Evolutionary conservation across 2,797 vertebrate species (phyloP).

Genomic region (Acropternis orthonyx): DNA sequence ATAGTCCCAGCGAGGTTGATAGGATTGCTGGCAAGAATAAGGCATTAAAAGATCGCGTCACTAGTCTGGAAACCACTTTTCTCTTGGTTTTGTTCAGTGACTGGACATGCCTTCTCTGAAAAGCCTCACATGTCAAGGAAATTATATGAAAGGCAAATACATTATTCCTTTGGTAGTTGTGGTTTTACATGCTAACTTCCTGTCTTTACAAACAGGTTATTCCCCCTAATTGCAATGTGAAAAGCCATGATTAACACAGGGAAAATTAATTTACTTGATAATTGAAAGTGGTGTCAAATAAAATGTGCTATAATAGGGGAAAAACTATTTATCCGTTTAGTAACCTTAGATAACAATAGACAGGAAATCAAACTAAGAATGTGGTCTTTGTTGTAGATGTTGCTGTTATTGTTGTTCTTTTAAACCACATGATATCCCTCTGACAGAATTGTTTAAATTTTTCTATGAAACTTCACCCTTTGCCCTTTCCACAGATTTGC

Average conservation of each 20-base stretch:
- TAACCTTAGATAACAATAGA: not conserved
- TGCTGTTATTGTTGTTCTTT: slow-evolving; percentile 7
- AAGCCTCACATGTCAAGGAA: not conserved
- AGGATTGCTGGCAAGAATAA: slow-evolving; percentile 16
- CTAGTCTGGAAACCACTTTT: slow-evolving; percentile 2
- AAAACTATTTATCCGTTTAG: not conserved
- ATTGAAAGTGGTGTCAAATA: slow-evolving; percentile 20
- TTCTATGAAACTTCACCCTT: not conserved
- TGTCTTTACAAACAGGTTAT: not conserved
- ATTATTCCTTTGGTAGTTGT: slow-evolving; percentile 26
- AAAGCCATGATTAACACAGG: not conserved
- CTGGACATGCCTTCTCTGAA: not conserved
- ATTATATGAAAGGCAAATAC: slow-evolving; percentile 11
- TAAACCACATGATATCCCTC: not conserved
- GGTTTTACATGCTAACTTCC: slow-evolving; percentile 13
- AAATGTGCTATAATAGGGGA: not conserved
- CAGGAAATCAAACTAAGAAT: slow-evolving; percentile 1
- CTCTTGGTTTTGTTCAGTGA: not conserved
- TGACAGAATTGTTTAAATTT: slow-evolving; percentile 6
- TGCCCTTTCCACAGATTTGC: not conserved
- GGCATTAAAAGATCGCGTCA: slow-evolving; percentile 4
- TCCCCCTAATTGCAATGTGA: not conserved
- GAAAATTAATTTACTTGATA: slow-evolving; percentile 15
- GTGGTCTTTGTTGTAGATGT: not conserved
- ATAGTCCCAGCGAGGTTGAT: slow-evolving; percentile 11